Conservation (phyloP, 2,797 vertebrate genomes). For the Margarornis squamiger region DNA sequence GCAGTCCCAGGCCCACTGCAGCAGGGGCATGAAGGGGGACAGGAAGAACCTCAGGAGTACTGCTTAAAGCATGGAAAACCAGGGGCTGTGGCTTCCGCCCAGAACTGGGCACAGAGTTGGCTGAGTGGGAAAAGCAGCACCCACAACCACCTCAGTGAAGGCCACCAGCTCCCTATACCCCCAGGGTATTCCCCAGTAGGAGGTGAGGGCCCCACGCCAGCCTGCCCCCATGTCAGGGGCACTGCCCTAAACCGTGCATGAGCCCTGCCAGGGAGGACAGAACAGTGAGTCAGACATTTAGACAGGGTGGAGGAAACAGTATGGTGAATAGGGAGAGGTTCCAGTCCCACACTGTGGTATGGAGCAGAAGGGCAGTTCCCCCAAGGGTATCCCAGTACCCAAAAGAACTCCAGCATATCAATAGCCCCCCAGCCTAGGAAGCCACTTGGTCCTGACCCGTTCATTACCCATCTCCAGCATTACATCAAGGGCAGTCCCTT, state of each 20-base stretch:
- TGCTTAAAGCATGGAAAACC: neutral
- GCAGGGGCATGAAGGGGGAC: neutral
- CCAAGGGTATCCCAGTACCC: neutral
- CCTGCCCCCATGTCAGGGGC: neutral
- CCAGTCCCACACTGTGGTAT: neutral
- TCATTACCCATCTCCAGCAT: neutral
- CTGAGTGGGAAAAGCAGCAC: neutral
- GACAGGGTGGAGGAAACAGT: neutral
- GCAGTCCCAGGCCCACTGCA: neutral
- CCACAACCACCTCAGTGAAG: accelerated
- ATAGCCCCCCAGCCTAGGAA: neutral
- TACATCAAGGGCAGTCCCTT: neutral
- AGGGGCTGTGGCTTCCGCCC: neutral
- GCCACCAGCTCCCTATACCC: neutral
- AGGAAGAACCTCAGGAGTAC: neutral
- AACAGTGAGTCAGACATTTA: neutral
- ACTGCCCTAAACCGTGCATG: neutral
- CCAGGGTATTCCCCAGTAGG: neutral
- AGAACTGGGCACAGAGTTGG: neutral
- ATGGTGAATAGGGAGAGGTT: neutral
- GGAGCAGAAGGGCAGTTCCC: neutral
- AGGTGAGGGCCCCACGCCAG: neutral
- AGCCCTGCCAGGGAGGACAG: neutral
- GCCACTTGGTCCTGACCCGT: neutral
- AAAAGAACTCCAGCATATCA: neutral